phyloP scores from a whole-genome alignment of 1,140 invertebrate species.

The Papilio polytes region DNA sequence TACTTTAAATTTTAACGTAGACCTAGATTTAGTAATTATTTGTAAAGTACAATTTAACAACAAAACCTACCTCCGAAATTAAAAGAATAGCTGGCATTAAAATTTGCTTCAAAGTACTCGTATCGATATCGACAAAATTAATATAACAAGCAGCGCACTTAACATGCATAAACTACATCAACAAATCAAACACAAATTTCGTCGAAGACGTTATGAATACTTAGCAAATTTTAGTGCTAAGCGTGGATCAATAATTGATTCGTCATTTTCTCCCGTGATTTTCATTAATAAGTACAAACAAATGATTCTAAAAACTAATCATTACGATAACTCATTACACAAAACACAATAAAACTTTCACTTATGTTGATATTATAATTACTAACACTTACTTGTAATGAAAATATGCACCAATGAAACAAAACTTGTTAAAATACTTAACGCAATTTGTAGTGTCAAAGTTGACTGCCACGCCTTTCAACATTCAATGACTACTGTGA shows the following conservation, averaged over 20 bases:
- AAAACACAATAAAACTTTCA: neutral
- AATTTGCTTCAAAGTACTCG: too few relatives aligned
- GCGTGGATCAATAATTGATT: too few relatives aligned
- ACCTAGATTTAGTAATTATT: neutral
- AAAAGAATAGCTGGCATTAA: too few relatives aligned
- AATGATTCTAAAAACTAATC: neutral
- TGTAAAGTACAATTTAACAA: neutral
- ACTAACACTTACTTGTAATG: neutral
- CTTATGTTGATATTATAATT: neutral
- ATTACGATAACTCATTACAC: neutral
- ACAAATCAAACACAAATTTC: too few relatives aligned
- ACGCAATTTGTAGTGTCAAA: conserved; percentile 11
- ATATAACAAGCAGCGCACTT: too few relatives aligned
- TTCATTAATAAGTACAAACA: neutral
- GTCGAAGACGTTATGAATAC: too few relatives aligned
- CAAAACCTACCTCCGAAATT: neutral
- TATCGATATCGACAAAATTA: too few relatives aligned
- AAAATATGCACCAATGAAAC: neutral
- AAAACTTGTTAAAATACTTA: neutral
- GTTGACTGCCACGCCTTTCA: neutral
- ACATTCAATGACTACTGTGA: neutral
- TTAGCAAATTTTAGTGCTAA: too few relatives aligned
- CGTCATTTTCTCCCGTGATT: too few relatives aligned
- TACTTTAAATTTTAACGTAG: neutral
- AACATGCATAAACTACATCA: too few relatives aligned